Evolutionary conservation across 2,113 vertebrate species (phyloP).

Genomic region (Ictidomys tridecemlineatus): DNA sequence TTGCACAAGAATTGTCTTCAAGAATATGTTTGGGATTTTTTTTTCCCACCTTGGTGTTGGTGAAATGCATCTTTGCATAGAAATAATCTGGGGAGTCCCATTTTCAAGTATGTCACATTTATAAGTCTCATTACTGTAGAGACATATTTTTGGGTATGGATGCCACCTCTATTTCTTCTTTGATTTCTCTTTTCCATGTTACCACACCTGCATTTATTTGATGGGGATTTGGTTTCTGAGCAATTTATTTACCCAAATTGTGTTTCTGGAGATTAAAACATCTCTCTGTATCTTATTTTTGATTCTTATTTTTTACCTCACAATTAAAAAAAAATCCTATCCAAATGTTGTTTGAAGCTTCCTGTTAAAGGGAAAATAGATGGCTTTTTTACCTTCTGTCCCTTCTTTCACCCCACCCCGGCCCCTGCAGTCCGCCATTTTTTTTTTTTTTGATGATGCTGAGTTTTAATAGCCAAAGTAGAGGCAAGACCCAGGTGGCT

Average conservation of each 20-base stretch:
- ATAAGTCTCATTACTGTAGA: slow-evolving; percentile 82
- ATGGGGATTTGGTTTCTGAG: slow-evolving; percentile 77
- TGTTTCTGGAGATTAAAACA: slow-evolving; percentile 81
- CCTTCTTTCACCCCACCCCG: background rate
- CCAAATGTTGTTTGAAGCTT: slow-evolving; percentile 57
- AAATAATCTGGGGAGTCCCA: slow-evolving; percentile 92
- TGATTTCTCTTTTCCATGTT: slow-evolving; percentile 83
- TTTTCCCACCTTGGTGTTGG: slow-evolving; percentile 84
- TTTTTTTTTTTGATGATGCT: background rate
- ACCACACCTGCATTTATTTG: slow-evolving; percentile 41
- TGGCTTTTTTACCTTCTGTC: background rate
- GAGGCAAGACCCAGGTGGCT: background rate
- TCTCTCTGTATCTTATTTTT: slow-evolving; percentile 60
- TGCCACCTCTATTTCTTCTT: slow-evolving; percentile 81
- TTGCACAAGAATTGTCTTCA: no score
- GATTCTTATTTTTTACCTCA: background rate
- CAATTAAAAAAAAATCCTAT: slow-evolving; percentile 66
- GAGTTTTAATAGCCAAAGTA: background rate
- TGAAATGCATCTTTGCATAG: slow-evolving; percentile 90
- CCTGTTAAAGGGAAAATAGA: background rate
- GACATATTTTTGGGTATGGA: slow-evolving; percentile 83
- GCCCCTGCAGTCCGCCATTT: background rate
- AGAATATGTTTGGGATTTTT: slow-evolving; percentile 79
- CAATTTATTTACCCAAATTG: slow-evolving; percentile 78
- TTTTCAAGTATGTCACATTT: slow-evolving; percentile 88